phyloP scores from a whole-genome alignment of 37 sponge, comb jelly and placozoan genomes.

The Ephydatia muelleri region DNA sequence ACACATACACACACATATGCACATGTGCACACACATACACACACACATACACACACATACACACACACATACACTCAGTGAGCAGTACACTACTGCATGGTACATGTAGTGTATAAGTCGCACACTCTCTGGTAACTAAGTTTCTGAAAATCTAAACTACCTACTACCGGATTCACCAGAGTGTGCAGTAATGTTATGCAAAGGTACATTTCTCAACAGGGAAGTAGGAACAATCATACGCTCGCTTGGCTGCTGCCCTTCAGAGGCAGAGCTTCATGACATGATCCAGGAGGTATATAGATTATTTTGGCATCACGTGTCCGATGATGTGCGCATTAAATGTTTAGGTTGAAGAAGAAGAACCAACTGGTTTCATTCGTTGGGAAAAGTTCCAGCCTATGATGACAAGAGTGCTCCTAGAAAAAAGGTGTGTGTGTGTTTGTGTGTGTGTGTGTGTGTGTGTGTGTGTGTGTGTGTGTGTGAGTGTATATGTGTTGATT shows the following conservation, averaged over 20 bases:
- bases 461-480: not conserved
- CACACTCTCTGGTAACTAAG: no score
- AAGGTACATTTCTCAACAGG: conserved; percentile 27
- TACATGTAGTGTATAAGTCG: no score
- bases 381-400: conserved; percentile 94
- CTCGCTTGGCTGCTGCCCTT: conserved; percentile 85
- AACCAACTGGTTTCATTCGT: conserved; percentile 91
- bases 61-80: not conserved
- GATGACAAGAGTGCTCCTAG: conserved; percentile 78
- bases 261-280: conserved; percentile 79
- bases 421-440: conserved; percentile 65
- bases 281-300: conserved; percentile 69
- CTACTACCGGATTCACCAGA: not conserved
- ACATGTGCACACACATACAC: not conserved
- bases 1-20: no score
- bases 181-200: not conserved
- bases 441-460: not conserved
- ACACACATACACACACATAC: not conserved
- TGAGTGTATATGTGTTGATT: no score
- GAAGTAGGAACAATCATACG: conserved; percentile 88
- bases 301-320: not conserved
- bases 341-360: conserved; percentile 88
- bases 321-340: not conserved
- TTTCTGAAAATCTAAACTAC: no score
- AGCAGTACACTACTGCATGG: conserved; percentile 82